These are phyloP conservation scores for Sinelater perroti DNA, from an alignment of 2,888 invertebrate genomes.

Conservation along the genomic window DNA sequence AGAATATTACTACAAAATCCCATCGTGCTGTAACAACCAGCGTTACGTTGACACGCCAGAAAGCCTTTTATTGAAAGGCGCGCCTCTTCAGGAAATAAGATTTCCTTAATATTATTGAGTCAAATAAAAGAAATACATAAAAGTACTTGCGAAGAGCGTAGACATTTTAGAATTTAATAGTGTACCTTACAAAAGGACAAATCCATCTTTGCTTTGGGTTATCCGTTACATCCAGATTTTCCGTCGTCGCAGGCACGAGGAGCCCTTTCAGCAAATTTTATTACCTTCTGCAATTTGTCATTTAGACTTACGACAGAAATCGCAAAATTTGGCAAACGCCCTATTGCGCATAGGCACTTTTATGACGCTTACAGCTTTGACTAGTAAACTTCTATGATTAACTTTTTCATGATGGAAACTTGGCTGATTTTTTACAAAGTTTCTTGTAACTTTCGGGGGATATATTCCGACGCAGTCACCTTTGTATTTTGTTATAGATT, in stretches of 20 bases:
- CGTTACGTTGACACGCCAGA: neutral
- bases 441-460: too few species aligned
- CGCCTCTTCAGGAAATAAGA: neutral
- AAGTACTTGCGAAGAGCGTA: neutral
- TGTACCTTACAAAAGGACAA: neutral
- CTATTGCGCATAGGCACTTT: too few species aligned
- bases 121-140: neutral
- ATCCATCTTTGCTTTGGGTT: neutral
- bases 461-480: too few species aligned
- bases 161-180: conserved; percentile 3
- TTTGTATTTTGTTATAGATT: too few species aligned
- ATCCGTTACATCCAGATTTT: too few species aligned
- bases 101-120: neutral
- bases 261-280: neutral
- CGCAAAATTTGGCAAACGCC: too few species aligned
- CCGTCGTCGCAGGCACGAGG: too few species aligned
- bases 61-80: neutral
- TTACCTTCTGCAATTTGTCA: neutral
- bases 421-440: too few species aligned
- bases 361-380: too few species aligned
- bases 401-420: too few species aligned
- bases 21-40: conserved; percentile 1
- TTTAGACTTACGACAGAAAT: too few species aligned
- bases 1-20: neutral
- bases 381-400: too few species aligned